These are phyloP conservation scores for Drosophila kanekoi DNA, from an alignment of 2,888 invertebrate genomes.

Conservation along the genomic window DNA sequence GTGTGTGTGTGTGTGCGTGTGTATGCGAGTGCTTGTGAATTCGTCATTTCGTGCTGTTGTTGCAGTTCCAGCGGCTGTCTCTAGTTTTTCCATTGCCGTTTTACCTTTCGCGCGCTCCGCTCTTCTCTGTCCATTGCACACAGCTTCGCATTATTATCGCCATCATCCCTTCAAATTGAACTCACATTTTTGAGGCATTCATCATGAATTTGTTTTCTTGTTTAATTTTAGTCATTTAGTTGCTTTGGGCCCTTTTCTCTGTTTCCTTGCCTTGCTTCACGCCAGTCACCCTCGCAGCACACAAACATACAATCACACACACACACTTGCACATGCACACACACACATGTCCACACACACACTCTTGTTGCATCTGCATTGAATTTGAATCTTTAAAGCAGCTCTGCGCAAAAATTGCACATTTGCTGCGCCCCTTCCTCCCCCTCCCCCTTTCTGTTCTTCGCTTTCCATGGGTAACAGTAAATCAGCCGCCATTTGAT, in stretches of 20 bases:
- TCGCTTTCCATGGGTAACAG: neutral
- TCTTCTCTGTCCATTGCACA: constrained; percentile 32
- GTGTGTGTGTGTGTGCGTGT: constrained; percentile 19
- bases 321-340: constrained; percentile 1
- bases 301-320: constrained; percentile 14
- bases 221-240: constrained; percentile 74
- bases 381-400: constrained; percentile 41
- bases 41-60: constrained; percentile 52
- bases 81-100: constrained; percentile 28
- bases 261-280: constrained; percentile 20
- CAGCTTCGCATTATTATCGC: constrained; percentile 38
- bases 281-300: constrained; percentile 53
- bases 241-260: constrained; percentile 51
- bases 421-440: constrained; percentile 29
- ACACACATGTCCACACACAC: neutral
- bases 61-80: constrained; percentile 29
- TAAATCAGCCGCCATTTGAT: constrained; percentile 28
- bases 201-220: constrained; percentile 74
- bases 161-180: constrained; percentile 54
- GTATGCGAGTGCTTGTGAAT: constrained; percentile 36
- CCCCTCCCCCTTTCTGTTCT: neutral
- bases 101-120: constrained; percentile 31
- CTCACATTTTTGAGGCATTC: constrained; percentile 64
- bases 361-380: constrained; percentile 45
- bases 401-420: constrained; percentile 39